Percentiles rank a stretch among this genome's conserved stretches.
phyloP scores from a whole-genome alignment of 2,113 vertebrate genomes.

The Conger conger region DNA sequence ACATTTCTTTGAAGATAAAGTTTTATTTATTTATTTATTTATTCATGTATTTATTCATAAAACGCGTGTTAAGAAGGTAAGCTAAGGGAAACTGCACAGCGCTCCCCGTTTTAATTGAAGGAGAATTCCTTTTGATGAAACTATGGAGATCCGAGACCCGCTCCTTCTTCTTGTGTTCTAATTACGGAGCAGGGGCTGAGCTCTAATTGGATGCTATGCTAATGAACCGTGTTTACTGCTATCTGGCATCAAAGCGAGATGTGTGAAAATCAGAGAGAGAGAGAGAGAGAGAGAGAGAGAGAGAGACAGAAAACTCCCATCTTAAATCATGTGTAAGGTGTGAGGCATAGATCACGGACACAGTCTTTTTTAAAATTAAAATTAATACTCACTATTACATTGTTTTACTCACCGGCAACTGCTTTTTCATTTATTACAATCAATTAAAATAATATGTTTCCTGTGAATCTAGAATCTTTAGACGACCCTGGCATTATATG shows the following conservation, averaged over 20 bases:
- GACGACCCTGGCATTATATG: too few species aligned
- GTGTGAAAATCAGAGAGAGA: constrained; percentile 41
- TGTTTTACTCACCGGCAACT: too few species aligned
- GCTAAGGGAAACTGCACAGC: constrained; percentile 57
- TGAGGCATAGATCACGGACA: too few species aligned
- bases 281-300: background rate
- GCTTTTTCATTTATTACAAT: too few species aligned
- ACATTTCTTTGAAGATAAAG: constrained; percentile 13
- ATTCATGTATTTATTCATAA: background rate
- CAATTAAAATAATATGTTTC: too few species aligned
- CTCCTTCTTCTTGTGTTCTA: constrained; percentile 53
- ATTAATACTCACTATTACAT: too few species aligned
- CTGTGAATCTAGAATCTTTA: too few species aligned
- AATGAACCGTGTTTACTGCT: constrained; percentile 68
- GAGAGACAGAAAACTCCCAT: background rate
- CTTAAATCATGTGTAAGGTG: too few species aligned
- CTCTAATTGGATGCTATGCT: constrained; percentile 67
- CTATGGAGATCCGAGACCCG: constrained; percentile 59
- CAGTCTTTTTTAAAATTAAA: too few species aligned
- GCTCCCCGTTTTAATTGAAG: constrained; percentile 60
- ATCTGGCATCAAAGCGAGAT: constrained; percentile 62
- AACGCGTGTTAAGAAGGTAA: constrained; percentile 54
- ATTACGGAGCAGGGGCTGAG: constrained; percentile 61
- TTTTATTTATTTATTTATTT: constrained; percentile 1
- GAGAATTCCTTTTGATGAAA: constrained; percentile 70